These are phyloP conservation scores for Gobionotothen gibberifrons DNA, from an alignment of 2,797 vertebrate species.

Conservation along the genomic window DNA sequence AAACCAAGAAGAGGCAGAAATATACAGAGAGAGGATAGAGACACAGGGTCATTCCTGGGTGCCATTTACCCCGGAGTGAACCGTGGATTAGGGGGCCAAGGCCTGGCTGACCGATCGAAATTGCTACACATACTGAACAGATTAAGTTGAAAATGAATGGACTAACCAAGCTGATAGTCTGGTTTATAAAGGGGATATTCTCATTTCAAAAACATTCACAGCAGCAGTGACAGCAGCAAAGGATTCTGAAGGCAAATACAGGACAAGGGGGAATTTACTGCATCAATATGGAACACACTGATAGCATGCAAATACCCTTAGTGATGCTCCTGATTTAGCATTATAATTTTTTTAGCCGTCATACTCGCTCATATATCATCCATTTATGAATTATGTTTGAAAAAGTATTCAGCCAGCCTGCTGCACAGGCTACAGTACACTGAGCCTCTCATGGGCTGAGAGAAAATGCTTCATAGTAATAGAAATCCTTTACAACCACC, in stretches of 20 bases:
- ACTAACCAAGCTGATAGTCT: constrained; percentile 42
- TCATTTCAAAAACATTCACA: constrained; percentile 41
- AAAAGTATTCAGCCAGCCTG: not conserved
- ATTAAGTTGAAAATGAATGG: constrained; percentile 70
- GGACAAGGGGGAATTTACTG: constrained; percentile 23
- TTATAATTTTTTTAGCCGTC: not conserved
- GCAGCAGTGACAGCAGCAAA: constrained; percentile 15
- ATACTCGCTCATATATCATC: not conserved
- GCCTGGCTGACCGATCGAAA: constrained; percentile 57
- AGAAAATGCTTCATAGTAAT: constrained; percentile 57
- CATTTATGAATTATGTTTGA: not conserved
- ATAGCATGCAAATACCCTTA: not conserved
- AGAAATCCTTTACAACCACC: constrained; percentile 60
- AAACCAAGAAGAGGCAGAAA: constrained; percentile 39
- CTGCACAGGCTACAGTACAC: constrained; percentile 42
- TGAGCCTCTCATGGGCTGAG: constrained; percentile 47
- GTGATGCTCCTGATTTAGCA: constrained; percentile 23
- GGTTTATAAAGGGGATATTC: constrained; percentile 48
- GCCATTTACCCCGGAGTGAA: constrained; percentile 61
- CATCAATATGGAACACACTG: constrained; percentile 8
- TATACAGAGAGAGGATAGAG: constrained; percentile 38
- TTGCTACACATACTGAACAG: constrained; percentile 67
- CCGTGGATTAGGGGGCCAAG: constrained; percentile 63
- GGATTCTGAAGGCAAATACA: constrained; percentile 14
- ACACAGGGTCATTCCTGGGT: constrained; percentile 43